Evolutionary conservation across 2,888 invertebrate genomes (phyloP).

Genomic region (Phrixothrix hirtus): DNA sequence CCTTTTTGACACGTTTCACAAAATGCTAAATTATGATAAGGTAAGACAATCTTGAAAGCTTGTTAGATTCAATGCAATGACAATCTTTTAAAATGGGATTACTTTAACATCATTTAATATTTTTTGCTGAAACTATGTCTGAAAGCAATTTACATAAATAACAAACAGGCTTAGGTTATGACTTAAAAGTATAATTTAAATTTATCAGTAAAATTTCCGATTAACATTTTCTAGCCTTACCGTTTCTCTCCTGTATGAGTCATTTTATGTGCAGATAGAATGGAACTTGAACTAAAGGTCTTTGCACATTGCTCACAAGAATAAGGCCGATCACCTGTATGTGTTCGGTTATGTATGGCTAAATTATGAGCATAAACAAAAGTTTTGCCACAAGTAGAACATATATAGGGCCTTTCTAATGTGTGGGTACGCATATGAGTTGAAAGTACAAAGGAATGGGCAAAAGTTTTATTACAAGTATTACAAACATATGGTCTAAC

Average conservation of each 20-base stretch:
- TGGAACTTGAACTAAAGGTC: constrained; percentile 42
- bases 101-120: too few relatives aligned
- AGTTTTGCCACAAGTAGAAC: constrained; percentile 46
- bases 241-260: constrained; percentile 41
- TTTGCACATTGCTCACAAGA: constrained; percentile 41
- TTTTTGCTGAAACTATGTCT: too few relatives aligned
- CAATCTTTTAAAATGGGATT: too few relatives aligned
- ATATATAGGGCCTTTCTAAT: constrained; percentile 45
- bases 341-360: constrained; percentile 45
- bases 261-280: constrained; percentile 40
- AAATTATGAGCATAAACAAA: constrained; percentile 47
- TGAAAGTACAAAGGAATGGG: constrained; percentile 43
- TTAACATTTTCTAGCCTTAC: too few relatives aligned
- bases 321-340: constrained; percentile 48
- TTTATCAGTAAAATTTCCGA: neutral
- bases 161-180: too few relatives aligned
- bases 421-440: constrained; percentile 47
- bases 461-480: constrained; percentile 44
- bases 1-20: too few relatives aligned
- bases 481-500: constrained; percentile 43
- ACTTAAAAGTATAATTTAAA: too few relatives aligned
- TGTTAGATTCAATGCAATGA: too few relatives aligned
- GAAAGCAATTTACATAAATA: too few relatives aligned
- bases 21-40: too few relatives aligned
- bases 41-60: too few relatives aligned